A percentile compares a stretch with the other conserved stretches of the same genome.
Evolutionary conservation across 2,113 vertebrate species (phyloP).

Genomic region (Pachycephala philippinensis): DNA sequence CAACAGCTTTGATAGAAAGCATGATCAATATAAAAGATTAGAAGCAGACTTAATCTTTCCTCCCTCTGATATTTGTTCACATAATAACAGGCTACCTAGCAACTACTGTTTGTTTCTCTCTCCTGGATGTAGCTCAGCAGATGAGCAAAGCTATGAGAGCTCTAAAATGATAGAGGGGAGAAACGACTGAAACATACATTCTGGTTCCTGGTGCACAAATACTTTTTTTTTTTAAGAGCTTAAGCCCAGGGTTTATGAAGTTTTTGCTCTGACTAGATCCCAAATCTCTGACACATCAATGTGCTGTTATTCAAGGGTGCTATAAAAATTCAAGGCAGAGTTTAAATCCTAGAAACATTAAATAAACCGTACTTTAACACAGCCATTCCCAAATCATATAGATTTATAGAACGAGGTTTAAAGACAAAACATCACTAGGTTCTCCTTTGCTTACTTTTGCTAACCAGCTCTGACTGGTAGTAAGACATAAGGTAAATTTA

Average conservation of each 20-base stretch:
- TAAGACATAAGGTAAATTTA: neutral
- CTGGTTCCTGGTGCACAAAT: neutral
- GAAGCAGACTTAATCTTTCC: neutral
- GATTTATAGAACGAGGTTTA: neutral
- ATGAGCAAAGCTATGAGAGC: neutral
- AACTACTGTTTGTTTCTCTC: neutral
- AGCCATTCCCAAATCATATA: neutral
- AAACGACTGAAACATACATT: neutral
- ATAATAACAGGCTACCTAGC: neutral
- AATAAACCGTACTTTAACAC: neutral
- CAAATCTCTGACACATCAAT: neutral
- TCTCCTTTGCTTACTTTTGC: neutral
- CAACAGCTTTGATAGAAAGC: neutral
- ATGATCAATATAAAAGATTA: neutral
- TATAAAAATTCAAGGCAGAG: neutral
- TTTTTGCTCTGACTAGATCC: neutral
- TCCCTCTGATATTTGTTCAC: neutral
- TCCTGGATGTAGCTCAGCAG: neutral
- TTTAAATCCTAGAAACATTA: neutral
- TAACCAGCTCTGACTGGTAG: neutral
- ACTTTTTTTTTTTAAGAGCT: neutral
- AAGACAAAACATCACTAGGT: neutral
- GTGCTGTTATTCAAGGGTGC: neutral
- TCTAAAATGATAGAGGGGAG: neutral
- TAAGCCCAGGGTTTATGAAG: neutral